Base-by-base conservation (phyloP, 2,797 vertebrate genomes). In the Clarias pachynema region DNA sequence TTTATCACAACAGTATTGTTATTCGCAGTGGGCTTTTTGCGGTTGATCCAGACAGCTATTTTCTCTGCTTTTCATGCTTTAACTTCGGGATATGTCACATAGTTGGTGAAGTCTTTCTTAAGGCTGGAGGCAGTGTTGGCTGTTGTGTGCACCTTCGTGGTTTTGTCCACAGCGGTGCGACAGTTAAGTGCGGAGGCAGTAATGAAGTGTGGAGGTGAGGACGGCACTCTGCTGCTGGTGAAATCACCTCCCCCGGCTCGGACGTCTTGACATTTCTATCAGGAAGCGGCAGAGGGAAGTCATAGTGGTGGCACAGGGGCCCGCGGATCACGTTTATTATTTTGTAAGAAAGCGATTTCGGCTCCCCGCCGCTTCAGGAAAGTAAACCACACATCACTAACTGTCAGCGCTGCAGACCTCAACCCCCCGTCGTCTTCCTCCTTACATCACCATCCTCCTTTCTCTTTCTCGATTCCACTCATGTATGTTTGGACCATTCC, bases 261-360 rank as follows among this genome's bases (percentile, higher is more conserved):
- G 73, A 89, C 85, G 63, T 85, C 83, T 88, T 89, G 86, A 90
- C 88, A 89, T 91, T 88, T 90, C 86, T 89, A 89, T 89, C 83
- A 83, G 85, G 4, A 72, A 77, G 72, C 29, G 10, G 84, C 73
- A 70, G 80, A 75, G 88, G 80, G 70, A 80, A 83, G 89, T 66
- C 77, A 78, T 15, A 53, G 72, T 66, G 60, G 85, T 78, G 69
- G 82, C 85, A 81, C 79, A 73, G 72, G 79, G 88, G 84, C 84
- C 83, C 15, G 78, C 81, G 86, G 87, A 90, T 88, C 83, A 74
- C 86, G 88, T 89, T 91, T 88, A 89, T 91, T 91, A 91, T 90
- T 90, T 90, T 70, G 87, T 85, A 68, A 82, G 49, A 85, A 89
- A 87, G 89, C 86, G 86, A 91, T 89, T 90, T 89, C 77, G 86